Evolutionary conservation across 2,888 invertebrate species (phyloP).

Genomic region (Luperina nickerlii): DNA sequence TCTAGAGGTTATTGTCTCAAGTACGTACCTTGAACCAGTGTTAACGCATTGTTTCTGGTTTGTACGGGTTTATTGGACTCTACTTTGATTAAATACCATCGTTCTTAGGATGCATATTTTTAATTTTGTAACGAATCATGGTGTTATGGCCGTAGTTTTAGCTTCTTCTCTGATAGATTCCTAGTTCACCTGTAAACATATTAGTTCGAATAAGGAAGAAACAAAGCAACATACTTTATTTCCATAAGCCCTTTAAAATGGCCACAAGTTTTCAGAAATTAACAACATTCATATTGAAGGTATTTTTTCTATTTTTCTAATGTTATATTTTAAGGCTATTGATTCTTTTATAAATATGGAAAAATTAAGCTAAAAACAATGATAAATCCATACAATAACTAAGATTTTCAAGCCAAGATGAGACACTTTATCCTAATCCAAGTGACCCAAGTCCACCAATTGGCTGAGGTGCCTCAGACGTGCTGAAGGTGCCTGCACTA

Average conservation of each 20-base stretch:
- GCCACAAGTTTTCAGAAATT: not conserved
- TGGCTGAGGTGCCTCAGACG: slow-evolving; percentile 27
- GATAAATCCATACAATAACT: not conserved
- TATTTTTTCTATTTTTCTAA: not conserved
- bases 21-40: slow-evolving; percentile 49
- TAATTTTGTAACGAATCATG: not conserved
- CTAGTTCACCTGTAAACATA: not conserved
- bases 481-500: not conserved
- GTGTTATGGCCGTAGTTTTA: too few relatives aligned
- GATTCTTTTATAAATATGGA: not conserved
- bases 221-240: not conserved
- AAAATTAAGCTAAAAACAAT: too few relatives aligned
- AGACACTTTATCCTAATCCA: not conserved
- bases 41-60: slow-evolving; percentile 37
- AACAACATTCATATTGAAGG: not conserved
- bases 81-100: not conserved
- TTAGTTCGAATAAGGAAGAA: not conserved
- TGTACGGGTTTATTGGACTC: not conserved
- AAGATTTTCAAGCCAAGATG: not conserved
- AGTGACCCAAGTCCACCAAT: slow-evolving; percentile 25
- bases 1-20: slow-evolving; percentile 58
- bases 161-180: not conserved
- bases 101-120: not conserved
- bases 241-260: not conserved
- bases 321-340: not conserved